Evolutionary conservation across 1,140 invertebrate species (phyloP).

Genomic region (Philotrypesis tridentata): DNA sequence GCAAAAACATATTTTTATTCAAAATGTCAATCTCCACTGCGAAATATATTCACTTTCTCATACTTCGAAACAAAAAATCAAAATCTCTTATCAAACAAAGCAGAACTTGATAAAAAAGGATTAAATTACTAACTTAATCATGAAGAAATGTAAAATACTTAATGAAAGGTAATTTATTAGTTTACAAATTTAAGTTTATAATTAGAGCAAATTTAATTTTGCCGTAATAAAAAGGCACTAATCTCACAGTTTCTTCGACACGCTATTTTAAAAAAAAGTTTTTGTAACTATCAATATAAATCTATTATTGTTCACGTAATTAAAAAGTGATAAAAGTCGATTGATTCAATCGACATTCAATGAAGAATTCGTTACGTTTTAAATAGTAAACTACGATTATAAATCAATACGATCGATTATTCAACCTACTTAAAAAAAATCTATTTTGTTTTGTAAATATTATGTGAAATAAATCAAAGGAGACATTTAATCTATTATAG

Average conservation of each 20-base stretch:
- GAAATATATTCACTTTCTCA: background rate
- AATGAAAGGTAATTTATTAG: slow-evolving; percentile 4
- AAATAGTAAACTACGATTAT: slow-evolving; percentile 14
- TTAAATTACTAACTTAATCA: background rate
- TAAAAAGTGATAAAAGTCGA: slow-evolving; percentile 15
- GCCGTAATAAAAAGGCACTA: slow-evolving; percentile 39
- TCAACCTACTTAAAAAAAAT: background rate
- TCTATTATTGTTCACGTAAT: background rate
- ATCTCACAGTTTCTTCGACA: slow-evolving; percentile 36
- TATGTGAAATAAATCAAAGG: slow-evolving; percentile 12
- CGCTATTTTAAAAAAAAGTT: slow-evolving; percentile 15
- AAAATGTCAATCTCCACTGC: background rate
- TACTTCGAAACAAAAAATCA: background rate
- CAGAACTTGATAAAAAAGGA: background rate
- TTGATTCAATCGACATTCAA: slow-evolving; percentile 22
- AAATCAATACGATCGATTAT: slow-evolving; percentile 32
- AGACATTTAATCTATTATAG: background rate
- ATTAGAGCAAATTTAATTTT: slow-evolving; percentile 43
- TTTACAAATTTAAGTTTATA: slow-evolving; percentile 26
- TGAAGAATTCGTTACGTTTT: background rate
- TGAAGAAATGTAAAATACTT: slow-evolving; percentile 10
- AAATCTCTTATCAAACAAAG: background rate
- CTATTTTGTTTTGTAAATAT: slow-evolving; percentile 15
- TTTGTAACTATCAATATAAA: background rate
- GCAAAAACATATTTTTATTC: background rate